Evolutionary conservation across 2,113 vertebrate species (phyloP).

Genomic region (Campylomormyrus tamandua): DNA sequence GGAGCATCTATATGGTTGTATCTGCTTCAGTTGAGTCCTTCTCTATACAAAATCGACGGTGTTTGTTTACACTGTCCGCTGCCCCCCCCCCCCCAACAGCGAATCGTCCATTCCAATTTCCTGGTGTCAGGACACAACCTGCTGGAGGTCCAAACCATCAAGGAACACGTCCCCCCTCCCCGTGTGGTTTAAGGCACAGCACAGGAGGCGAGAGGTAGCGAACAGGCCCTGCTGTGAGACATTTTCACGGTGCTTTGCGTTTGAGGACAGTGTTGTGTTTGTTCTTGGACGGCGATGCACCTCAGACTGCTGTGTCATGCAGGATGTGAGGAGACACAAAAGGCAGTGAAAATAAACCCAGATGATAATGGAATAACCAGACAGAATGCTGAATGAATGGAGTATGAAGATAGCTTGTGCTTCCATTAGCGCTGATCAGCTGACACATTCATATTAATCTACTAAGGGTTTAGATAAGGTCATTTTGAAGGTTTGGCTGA

Average conservation of each 20-base stretch:
- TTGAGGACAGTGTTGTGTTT: not conserved
- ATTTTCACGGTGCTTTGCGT: not conserved
- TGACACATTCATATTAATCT: slow-evolving; percentile 21
- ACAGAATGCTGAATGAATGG: not conserved
- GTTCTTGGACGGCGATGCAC: not conserved
- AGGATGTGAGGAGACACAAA: not conserved
- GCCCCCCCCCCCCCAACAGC: not conserved
- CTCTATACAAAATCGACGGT: not conserved
- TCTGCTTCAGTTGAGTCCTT: not conserved
- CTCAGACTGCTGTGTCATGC: not conserved
- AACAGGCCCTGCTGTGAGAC: not conserved
- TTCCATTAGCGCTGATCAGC: slow-evolving; percentile 10
- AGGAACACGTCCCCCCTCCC: not conserved
- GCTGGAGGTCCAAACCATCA: not conserved
- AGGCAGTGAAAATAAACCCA: not conserved
- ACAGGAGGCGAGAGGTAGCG: no score
- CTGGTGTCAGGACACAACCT: not conserved
- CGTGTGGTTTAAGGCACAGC: not conserved
- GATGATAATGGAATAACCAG: slow-evolving; percentile 16
- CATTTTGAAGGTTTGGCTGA: slow-evolving; percentile 25
- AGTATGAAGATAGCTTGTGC: not conserved
- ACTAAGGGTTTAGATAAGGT: slow-evolving; percentile 34
- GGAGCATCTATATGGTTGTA: not conserved
- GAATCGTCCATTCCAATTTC: not conserved
- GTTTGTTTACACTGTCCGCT: not conserved